Percentiles rank a stretch among this genome's conserved stretches.
Evolutionary conservation across 2,888 invertebrate species (phyloP).

Genomic region (Ryuthela nishihirai): DNA sequence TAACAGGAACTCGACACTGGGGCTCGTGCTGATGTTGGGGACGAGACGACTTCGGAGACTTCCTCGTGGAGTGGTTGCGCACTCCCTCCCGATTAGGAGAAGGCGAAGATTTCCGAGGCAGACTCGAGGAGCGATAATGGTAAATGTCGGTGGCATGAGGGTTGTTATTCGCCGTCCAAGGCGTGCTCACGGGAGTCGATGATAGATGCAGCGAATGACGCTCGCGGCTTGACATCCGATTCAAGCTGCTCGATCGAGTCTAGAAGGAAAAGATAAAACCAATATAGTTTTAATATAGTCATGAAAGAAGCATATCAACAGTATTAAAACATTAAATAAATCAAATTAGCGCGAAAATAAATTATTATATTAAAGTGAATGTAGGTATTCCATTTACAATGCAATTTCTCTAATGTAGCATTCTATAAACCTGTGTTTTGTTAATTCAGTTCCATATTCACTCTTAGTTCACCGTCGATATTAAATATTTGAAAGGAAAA

Average conservation of each 20-base stretch:
- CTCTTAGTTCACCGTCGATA: too few species aligned
- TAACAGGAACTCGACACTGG: constrained; percentile 1
- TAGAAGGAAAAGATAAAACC: too few species aligned
- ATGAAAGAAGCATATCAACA: too few species aligned
- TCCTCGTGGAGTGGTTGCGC: neutral
- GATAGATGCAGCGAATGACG: constrained; percentile 20
- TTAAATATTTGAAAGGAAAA: too few species aligned
- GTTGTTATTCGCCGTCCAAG: constrained; percentile 9
- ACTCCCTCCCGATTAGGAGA: constrained; percentile 30
- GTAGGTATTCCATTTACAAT: too few species aligned
- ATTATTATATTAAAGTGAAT: too few species aligned
- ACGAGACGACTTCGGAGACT: neutral
- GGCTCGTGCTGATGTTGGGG: neutral
- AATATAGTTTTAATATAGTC: too few species aligned
- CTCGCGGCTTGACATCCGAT: constrained; percentile 15
- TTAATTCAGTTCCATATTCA: too few species aligned
- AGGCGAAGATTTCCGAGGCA: constrained; percentile 14
- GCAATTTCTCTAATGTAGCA: too few species aligned
- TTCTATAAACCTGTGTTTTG: too few species aligned
- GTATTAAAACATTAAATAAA: too few species aligned
- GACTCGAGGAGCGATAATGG: constrained; percentile 27
- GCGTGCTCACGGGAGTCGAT: constrained; percentile 23
- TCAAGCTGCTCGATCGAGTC: constrained; percentile 27
- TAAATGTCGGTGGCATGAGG: constrained; percentile 16
- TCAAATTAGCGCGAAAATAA: too few species aligned